Percentiles rank a stretch among this genome's conserved stretches.
These are phyloP conservation scores for Drosophila borborema DNA, from an alignment of 2,888 invertebrate species.

Conservation along the genomic window DNA sequence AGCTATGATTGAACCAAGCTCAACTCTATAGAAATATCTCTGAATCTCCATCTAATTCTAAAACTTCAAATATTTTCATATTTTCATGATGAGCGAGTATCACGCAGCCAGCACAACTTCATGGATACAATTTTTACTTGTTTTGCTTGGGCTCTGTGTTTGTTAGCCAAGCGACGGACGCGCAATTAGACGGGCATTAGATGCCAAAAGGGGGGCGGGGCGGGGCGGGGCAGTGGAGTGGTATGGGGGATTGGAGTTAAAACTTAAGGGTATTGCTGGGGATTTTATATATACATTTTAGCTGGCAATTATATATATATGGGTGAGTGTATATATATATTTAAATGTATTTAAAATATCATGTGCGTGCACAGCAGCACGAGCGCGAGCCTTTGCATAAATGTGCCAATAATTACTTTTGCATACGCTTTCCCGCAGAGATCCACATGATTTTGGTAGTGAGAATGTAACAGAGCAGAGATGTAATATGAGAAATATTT, in stretches of 20 bases:
- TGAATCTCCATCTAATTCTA: background rate
- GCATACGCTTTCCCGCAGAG: background rate
- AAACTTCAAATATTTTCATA: background rate
- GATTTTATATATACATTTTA: slow-evolving; percentile 34
- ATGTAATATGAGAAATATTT: too few relatives aligned
- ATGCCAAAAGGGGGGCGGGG: slow-evolving; percentile 1
- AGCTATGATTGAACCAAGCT: too few relatives aligned
- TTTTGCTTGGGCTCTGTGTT: slow-evolving; percentile 58
- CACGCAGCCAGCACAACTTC: background rate
- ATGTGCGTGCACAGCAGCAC: slow-evolving; percentile 46
- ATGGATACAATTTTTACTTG: background rate
- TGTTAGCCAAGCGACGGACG: slow-evolving; percentile 57
- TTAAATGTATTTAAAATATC: slow-evolving; percentile 69
- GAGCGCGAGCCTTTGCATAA: slow-evolving; percentile 72
- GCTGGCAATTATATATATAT: slow-evolving; percentile 65
- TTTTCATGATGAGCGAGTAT: background rate
- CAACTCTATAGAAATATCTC: background rate
- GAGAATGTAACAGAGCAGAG: background rate
- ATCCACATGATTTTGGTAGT: background rate
- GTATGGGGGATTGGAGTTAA: background rate
- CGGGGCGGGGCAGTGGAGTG: background rate
- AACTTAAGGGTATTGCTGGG: slow-evolving; percentile 23
- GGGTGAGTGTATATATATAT: slow-evolving; percentile 52
- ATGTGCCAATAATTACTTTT: slow-evolving; percentile 78
- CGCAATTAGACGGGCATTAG: slow-evolving; percentile 63